A percentile compares a stretch with the other conserved stretches of the same genome.
Conservation (phyloP, 2,888 invertebrate species). For the Pyrochroa serraticornis region DNA sequence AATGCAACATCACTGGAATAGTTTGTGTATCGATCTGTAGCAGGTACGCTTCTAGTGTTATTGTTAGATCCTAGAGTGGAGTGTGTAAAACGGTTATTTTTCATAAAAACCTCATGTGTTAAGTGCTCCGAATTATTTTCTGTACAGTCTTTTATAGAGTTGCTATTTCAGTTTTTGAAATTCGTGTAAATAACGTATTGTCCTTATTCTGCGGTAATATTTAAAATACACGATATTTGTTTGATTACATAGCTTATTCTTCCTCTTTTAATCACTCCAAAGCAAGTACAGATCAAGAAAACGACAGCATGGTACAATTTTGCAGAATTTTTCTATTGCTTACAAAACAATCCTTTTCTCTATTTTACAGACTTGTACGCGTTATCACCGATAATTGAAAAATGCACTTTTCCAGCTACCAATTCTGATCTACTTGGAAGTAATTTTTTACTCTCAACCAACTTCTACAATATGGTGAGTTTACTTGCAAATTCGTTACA, state of each 20-base stretch:
- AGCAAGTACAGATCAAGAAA: background rate
- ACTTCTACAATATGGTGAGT: too few species aligned
- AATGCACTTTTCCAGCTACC: too few species aligned
- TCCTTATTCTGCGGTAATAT: slow-evolving; percentile 25
- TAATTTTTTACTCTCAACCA: too few species aligned
- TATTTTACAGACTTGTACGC: too few species aligned
- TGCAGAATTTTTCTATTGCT: too few species aligned
- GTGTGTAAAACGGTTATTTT: slow-evolving; percentile 4
- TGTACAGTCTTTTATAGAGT: slow-evolving; percentile 23
- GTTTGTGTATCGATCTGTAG: slow-evolving; percentile 25
- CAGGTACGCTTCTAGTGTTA: slow-evolving; percentile 27
- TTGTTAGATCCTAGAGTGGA: slow-evolving; percentile 26
- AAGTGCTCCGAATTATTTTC: slow-evolving; percentile 9
- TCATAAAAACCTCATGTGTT: slow-evolving; percentile 15
- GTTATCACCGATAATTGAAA: too few species aligned
- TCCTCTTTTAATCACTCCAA: background rate
- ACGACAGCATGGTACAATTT: too few species aligned
- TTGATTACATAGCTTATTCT: background rate
- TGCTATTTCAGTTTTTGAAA: slow-evolving; percentile 22
- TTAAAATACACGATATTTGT: slow-evolving; percentile 6
- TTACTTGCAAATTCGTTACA: too few species aligned
- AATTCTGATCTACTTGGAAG: too few species aligned
- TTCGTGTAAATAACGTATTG: slow-evolving; percentile 23
- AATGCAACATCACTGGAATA: slow-evolving; percentile 23
- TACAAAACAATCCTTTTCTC: too few species aligned